Evolutionary conservation across 2,797 vertebrate genomes (phyloP).

Genomic region (Eidolon dupreanum): DNA sequence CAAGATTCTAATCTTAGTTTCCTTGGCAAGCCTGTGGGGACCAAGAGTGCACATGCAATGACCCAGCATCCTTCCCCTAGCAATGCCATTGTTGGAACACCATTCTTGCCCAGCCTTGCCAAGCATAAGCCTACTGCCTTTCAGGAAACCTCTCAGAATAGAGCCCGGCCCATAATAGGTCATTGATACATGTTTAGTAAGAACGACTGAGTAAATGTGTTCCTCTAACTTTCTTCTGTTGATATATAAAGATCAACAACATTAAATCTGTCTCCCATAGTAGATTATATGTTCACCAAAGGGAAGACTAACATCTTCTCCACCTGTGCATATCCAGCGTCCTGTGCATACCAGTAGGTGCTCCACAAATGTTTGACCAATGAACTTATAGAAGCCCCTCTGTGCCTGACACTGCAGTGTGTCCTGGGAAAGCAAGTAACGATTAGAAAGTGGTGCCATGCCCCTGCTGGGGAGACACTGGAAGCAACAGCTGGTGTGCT

Average conservation of each 20-base stretch:
- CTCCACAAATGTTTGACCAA: neutral
- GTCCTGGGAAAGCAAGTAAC: neutral
- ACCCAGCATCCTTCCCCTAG: neutral
- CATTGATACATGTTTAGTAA: neutral
- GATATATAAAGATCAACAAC: neutral
- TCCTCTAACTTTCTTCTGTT: neutral
- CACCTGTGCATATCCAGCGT: neutral
- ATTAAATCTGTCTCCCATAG: neutral
- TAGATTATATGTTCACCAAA: neutral
- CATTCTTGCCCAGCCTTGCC: neutral
- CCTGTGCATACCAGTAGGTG: neutral
- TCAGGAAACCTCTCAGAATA: conserved; percentile 19
- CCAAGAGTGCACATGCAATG: neutral
- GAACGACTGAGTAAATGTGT: neutral
- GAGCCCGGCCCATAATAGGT: neutral
- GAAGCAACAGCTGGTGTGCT: neutral
- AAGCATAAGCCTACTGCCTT: neutral
- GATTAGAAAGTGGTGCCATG: neutral
- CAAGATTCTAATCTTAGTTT: conserved; percentile 23
- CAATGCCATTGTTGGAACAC: neutral
- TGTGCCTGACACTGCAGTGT: neutral
- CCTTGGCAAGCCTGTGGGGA: neutral
- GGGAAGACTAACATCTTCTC: neutral
- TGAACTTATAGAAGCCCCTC: neutral
- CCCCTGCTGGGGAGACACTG: neutral